Percentiles rank a stretch among this genome's conserved stretches.
phyloP scores from a whole-genome alignment of 2,888 invertebrate genomes.

The Diplazon laetatorius region DNA sequence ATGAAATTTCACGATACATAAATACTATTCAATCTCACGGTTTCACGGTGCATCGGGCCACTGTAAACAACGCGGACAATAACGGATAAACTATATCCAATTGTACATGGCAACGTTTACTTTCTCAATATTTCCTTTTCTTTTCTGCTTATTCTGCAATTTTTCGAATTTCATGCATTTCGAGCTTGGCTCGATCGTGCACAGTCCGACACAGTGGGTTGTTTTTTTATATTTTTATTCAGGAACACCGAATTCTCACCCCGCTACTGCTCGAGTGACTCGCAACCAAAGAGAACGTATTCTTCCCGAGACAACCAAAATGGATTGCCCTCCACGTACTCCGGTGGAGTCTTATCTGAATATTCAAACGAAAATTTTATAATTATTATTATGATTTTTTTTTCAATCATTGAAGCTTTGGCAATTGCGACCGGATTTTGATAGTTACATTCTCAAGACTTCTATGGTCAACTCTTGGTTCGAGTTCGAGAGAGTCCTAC shows the following conservation, averaged over 20 bases:
- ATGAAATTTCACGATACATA: conserved; percentile 20
- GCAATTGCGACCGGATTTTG: too few species aligned
- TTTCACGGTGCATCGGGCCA: conserved; percentile 55
- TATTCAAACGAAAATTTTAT: conserved; percentile 29
- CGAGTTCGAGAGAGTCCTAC: too few species aligned
- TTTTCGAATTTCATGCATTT: conserved; percentile 48
- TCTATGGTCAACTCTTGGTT: too few species aligned
- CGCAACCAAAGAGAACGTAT: conserved; percentile 82
- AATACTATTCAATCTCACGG: conserved; percentile 48
- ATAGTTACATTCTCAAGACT: too few species aligned
- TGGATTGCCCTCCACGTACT: conserved; percentile 80
- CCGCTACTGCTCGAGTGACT: conserved; percentile 77
- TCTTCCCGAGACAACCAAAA: conserved; percentile 82
- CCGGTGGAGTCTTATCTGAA: conserved; percentile 80
- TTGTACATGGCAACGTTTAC: conserved; percentile 74
- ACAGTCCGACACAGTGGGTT: conserved; percentile 24
- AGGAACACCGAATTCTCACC: conserved; percentile 30
- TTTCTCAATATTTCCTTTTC: conserved; percentile 66
- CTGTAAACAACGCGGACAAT: conserved; percentile 70
- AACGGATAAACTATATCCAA: conserved; percentile 77
- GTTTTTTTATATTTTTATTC: conserved; percentile 7
- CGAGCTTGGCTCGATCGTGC: conserved; percentile 54
- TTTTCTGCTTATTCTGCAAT: too few species aligned
- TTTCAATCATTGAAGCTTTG: too few species aligned
- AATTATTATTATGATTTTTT: too few species aligned